Conservation (phyloP, 2,888 invertebrate species). For the Galerucella calmariensis region DNA sequence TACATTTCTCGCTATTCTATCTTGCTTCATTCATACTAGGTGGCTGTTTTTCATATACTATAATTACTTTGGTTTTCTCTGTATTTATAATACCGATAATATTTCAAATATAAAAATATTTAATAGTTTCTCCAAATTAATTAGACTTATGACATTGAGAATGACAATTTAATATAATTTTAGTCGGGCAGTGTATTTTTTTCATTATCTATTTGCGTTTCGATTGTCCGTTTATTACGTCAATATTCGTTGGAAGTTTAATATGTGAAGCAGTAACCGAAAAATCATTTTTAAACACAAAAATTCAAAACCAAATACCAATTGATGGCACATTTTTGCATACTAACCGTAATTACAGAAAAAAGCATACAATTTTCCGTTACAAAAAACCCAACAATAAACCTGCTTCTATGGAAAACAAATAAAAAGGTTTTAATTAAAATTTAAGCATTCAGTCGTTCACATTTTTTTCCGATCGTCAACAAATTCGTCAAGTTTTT, state of each 20-base stretch:
- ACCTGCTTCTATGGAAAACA: slow-evolving; percentile 15
- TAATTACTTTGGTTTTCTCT: too few species aligned
- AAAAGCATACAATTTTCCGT: slow-evolving; percentile 22
- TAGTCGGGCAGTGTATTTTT: too few species aligned
- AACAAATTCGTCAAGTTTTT: slow-evolving; percentile 39
- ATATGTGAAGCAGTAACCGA: background rate
- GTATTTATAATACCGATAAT: too few species aligned
- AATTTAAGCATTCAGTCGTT: slow-evolving; percentile 40
- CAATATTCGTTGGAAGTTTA: background rate
- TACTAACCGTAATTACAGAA: slow-evolving; percentile 26
- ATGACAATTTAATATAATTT: too few species aligned
- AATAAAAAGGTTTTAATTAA: slow-evolving; percentile 40
- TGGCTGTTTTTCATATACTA: too few species aligned
- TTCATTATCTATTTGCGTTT: background rate
- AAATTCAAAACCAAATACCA: slow-evolving; percentile 32
- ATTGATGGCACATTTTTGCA: slow-evolving; percentile 32
- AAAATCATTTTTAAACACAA: slow-evolving; percentile 27
- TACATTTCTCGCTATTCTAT: too few species aligned
- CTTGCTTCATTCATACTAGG: too few species aligned
- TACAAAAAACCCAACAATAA: slow-evolving; percentile 27
- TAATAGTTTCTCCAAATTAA: too few species aligned
- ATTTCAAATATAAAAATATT: too few species aligned
- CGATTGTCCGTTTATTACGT: background rate
- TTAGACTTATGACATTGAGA: too few species aligned
- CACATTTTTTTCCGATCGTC: slow-evolving; percentile 27